Evolutionary conservation across 2,113 vertebrate genomes (phyloP), one percentile per base, ranked within the genome.

Genomic region (Sisor rabdophorus): DNA sequence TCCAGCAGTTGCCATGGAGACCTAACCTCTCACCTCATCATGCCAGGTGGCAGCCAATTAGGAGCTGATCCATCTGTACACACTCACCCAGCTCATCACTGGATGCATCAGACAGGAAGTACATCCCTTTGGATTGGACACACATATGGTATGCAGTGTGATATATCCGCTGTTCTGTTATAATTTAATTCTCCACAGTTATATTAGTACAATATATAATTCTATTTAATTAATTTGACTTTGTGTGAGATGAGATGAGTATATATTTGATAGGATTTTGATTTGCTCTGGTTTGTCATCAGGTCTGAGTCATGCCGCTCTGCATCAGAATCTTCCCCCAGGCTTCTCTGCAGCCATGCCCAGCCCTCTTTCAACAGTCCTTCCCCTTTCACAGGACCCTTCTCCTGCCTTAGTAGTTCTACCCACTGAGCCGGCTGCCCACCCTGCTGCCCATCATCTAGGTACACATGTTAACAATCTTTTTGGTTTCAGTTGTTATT

Each of bases 71-170:
- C 93, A 0, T 82, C 91, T 0, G 85, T 93, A 64, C 90, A 96
- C 7, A 85, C 92, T 63, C 96, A 95, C 84, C 91, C 95, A 0
- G 89, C 94, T 0, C 95, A 97, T 85, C 90, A 95, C 80, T 98
- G 97, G 95, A 94, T 98, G 91, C 94, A 94, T 84, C 92, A 95
- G 80, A 95, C 97, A 48, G 94, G 95, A 87, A 98, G 96, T 89
- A 95, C 97, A 85, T 98, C 97, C 75, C 84, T 98, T 72, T 98
- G 97, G 97, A 96, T 98, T 95, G 95, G 96, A 7, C 97, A 94
- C 86, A 95, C 97, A 20, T 98, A 97, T 3, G 88, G 97, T 98
- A 76, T 88, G 94, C 91, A 76, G 47, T 59, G 20, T 30, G 48
- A n/a, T 28, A 50, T 17, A 70, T 54, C 55, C 28, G 44, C 4